A percentile compares a stretch with the other conserved stretches of the same genome.
Evolutionary conservation across 1,140 invertebrate genomes (phyloP).

Genomic region (Planococcus citri): DNA sequence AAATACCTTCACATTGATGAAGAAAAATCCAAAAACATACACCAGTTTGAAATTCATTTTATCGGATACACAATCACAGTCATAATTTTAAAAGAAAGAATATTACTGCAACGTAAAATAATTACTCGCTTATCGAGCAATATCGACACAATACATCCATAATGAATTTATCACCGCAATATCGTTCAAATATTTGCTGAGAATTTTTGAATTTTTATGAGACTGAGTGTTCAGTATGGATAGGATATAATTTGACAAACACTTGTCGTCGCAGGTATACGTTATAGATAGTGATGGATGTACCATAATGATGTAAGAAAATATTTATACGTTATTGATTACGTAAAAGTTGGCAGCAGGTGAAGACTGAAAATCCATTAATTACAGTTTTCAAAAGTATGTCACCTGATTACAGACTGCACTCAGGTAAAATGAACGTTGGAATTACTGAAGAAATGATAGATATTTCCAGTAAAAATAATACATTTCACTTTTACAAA

Average conservation of each 20-base stretch:
- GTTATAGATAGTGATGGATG: not conserved
- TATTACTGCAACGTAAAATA: not conserved
- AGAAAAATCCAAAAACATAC: not conserved
- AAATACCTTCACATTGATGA: not conserved
- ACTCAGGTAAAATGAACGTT: too few species aligned
- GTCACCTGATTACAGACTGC: too few species aligned
- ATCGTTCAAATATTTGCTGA: not conserved
- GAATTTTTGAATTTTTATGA: not conserved
- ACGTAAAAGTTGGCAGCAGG: not conserved
- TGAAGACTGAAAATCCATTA: not conserved
- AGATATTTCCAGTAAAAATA: too few species aligned
- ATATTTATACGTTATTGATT: too few species aligned
- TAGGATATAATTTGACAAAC: not conserved
- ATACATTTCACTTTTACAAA: too few species aligned
- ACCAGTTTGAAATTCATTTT: not conserved
- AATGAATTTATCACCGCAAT: not conserved
- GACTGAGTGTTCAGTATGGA: not conserved
- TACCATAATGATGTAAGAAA: not conserved
- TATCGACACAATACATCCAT: not conserved
- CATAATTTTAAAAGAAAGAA: not conserved
- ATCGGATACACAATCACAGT: not conserved
- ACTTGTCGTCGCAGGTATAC: not conserved
- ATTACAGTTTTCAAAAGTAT: not conserved
- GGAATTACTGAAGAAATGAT: too few species aligned
- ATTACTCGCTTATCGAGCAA: not conserved